Percentiles rank a stretch among this genome's conserved stretches.
These are phyloP conservation scores for Bombus ignitus DNA, from an alignment of 1,140 invertebrate genomes.

Conservation along the genomic window DNA sequence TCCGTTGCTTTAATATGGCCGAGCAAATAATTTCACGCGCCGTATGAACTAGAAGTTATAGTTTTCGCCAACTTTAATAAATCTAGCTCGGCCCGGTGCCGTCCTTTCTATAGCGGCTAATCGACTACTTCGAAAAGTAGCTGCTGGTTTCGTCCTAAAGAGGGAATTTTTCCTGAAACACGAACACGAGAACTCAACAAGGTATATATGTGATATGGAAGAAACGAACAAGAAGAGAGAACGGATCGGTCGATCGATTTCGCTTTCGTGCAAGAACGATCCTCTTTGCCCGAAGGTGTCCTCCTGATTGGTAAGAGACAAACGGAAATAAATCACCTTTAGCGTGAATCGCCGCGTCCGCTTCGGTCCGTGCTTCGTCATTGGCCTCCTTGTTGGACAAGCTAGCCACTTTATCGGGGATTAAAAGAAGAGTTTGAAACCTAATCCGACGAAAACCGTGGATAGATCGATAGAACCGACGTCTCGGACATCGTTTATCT, in stretches of 20 bases:
- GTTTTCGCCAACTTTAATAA: slow-evolving; percentile 18
- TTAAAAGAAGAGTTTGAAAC: slow-evolving; percentile 46
- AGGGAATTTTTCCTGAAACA: neutral
- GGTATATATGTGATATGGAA: neutral
- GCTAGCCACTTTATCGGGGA: slow-evolving; percentile 36
- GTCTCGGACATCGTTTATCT: slow-evolving; percentile 37
- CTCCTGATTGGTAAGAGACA: slow-evolving; percentile 47
- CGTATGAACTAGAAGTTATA: neutral
- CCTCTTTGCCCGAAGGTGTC: slow-evolving; percentile 30
- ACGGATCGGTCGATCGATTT: slow-evolving; percentile 30
- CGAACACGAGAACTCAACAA: neutral
- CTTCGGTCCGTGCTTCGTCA: slow-evolving; percentile 17
- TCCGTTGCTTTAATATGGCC: neutral
- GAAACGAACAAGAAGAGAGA: too few species aligned
- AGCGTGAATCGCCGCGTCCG: neutral
- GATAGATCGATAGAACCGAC: slow-evolving; percentile 33
- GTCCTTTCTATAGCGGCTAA: neutral
- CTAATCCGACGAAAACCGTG: slow-evolving; percentile 13
- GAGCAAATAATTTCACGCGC: slow-evolving; percentile 34
- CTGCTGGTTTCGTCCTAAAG: neutral
- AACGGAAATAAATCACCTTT: slow-evolving; percentile 55
- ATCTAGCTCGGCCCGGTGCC: neutral
- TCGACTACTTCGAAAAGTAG: neutral
- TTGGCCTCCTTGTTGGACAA: slow-evolving; percentile 30
- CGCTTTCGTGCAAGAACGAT: neutral